Evolutionary conservation across 2,888 invertebrate genomes (phyloP), one percentile per base, ranked within the genome.

Genomic region (Limnephilus marmoratus): DNA sequence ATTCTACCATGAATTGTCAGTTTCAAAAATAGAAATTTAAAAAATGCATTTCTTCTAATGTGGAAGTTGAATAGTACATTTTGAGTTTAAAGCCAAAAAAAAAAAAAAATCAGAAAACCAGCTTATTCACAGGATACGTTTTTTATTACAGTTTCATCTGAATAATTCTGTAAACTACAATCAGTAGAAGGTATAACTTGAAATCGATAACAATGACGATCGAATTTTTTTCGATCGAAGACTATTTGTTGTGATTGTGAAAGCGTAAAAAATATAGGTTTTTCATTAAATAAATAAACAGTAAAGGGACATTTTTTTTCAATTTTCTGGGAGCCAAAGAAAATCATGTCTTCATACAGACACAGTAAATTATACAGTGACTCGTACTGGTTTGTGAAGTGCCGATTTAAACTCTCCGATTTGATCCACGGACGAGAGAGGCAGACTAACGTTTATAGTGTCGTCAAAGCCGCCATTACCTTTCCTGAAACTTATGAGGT

Each of bases 391-490:
- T 53, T 93, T 15, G 92, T 91, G 34, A 68, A 83, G 80, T 92
- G 94, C 34, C 90, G 95, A 37, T 94, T 94, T 45, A 94, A 93
- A 92, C 90, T 94, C 11, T 94, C 95, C 0, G 92, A 94, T 82
- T 91, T 94, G 24, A 94, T 94, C 94, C 94, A 95, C 91, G 94
- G 95, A 9, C 92, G 94, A 24, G 92, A 94, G 9, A 93, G 95
- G 90, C 94, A 94, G 94, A 95, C 95, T 34, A 93, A 94, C 85
- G 95, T 95, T 81, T 95, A 95, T 92, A 94, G 93, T 91, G 94
- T 95, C 15, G 91, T 93, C 13, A 94, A 94, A 92, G 94, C 94
- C 68, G 80, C 94, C 11, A 94, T 95, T 13, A 93, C 93, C n/a
- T 95, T 95, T 93, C 95, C 95, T 9, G 86, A 90, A 81, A 53